Conservation (phyloP, 2,888 invertebrate genomes). For the Sinohyriopsis cumingii region DNA sequence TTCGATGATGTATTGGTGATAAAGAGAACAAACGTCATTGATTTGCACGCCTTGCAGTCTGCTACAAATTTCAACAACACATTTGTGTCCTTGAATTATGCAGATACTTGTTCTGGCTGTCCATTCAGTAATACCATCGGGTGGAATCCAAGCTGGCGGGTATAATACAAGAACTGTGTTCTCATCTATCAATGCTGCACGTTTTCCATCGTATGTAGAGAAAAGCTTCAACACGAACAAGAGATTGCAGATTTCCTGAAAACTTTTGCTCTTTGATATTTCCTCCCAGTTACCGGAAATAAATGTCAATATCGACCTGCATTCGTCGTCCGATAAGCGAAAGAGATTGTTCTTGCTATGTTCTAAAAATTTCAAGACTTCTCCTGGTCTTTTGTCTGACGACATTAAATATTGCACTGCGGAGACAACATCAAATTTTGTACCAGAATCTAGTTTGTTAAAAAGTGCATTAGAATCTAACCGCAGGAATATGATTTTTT, state of each 20-base stretch:
- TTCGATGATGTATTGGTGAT: not conserved
- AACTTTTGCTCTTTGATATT: not conserved
- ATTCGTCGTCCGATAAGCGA: not conserved
- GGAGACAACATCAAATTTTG: too few species aligned
- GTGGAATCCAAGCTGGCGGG: not conserved
- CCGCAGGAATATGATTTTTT: too few species aligned
- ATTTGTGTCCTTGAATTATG: not conserved
- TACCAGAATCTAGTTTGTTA: too few species aligned
- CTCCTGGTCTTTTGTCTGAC: not conserved
- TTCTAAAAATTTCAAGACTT: too few species aligned
- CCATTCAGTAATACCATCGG: not conserved
- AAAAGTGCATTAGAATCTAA: too few species aligned
- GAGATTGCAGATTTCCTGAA: not conserved
- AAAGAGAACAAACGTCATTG: too few species aligned
- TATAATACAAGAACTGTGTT: not conserved
- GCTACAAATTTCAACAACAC: too few species aligned
- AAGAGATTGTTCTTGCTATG: too few species aligned
- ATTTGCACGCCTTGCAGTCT: too few species aligned
- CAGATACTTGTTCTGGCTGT: not conserved
- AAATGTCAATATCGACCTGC: conserved; percentile 6
- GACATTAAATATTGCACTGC: too few species aligned
- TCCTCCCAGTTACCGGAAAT: not conserved
- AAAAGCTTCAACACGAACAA: not conserved
- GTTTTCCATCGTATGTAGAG: not conserved
- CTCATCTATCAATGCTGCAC: not conserved